phyloP scores from a whole-genome alignment of 2,113 vertebrate species.

The Theristicus caerulescens region DNA sequence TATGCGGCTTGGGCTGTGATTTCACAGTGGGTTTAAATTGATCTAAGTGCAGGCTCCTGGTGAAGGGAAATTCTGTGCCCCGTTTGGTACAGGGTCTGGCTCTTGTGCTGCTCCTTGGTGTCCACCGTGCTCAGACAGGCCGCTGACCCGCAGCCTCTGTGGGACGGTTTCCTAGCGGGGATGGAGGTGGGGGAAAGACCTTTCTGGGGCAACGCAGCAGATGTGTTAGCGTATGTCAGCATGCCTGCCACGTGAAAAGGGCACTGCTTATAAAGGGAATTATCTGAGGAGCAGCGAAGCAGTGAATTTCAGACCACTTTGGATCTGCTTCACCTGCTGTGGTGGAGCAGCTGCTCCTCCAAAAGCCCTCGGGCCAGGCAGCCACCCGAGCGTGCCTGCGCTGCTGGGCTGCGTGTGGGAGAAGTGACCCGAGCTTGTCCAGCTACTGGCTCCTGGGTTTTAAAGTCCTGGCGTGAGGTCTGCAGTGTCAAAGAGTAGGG shows the following conservation, averaged over 20 bases:
- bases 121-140: background rate
- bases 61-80: background rate
- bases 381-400: accelerated
- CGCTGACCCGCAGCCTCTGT: accelerated
- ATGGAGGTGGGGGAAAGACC: background rate
- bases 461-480: background rate
- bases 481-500: background rate
- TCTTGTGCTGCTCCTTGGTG: background rate
- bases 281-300: background rate
- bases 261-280: background rate
- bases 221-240: accelerated
- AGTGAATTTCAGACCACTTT: background rate
- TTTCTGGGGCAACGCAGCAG: background rate
- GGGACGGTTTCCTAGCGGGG: accelerated
- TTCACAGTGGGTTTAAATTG: background rate
- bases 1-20: background rate
- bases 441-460: background rate
- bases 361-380: background rate
- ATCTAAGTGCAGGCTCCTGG: background rate
- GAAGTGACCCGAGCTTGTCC: background rate
- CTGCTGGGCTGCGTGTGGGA: background rate
- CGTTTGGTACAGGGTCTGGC: background rate
- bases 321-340: background rate
- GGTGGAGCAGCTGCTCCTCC: background rate
- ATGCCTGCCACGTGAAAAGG: background rate